Conservation (phyloP, 1,140 invertebrate species). For the Drosophila ercepeae region DNA sequence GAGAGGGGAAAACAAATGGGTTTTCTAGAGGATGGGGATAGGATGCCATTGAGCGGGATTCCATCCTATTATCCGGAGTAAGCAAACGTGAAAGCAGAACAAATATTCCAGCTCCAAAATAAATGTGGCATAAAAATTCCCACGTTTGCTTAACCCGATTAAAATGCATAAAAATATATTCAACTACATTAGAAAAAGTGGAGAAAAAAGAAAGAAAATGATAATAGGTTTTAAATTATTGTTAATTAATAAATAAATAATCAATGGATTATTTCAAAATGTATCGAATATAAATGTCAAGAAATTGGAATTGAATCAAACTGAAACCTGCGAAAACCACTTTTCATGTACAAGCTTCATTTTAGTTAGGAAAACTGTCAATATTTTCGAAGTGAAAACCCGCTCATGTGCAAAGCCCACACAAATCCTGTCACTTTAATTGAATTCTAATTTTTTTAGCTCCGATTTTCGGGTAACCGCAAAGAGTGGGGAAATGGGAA, state of each 20-base stretch:
- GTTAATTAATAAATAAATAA: no score
- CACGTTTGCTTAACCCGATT: slow-evolving; percentile 15
- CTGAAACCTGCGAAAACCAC: neutral
- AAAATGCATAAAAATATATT: slow-evolving; percentile 63
- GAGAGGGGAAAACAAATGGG: neutral
- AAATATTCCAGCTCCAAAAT: slow-evolving; percentile 28
- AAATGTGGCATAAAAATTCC: slow-evolving; percentile 16
- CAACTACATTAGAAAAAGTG: no score
- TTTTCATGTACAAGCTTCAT: neutral
- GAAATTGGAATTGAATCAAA: no score
- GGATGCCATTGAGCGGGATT: slow-evolving; percentile 4
- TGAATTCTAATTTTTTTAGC: slow-evolving; percentile 25
- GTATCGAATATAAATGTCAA: no score
- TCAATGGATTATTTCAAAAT: no score
- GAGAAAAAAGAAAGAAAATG: no score
- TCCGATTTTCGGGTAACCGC: slow-evolving; percentile 24
- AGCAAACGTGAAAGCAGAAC: slow-evolving; percentile 53
- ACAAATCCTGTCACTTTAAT: slow-evolving; percentile 23
- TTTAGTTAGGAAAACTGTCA: neutral
- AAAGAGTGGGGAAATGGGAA: neutral
- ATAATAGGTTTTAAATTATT: no score
- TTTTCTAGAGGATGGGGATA: neutral
- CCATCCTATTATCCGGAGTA: slow-evolving; percentile 37
- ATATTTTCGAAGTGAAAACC: neutral
- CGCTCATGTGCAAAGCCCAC: slow-evolving; percentile 20